These are phyloP conservation scores for Oceanodroma leucorhoa DNA, from an alignment of 2,797 vertebrate species.

Conservation along the genomic window DNA sequence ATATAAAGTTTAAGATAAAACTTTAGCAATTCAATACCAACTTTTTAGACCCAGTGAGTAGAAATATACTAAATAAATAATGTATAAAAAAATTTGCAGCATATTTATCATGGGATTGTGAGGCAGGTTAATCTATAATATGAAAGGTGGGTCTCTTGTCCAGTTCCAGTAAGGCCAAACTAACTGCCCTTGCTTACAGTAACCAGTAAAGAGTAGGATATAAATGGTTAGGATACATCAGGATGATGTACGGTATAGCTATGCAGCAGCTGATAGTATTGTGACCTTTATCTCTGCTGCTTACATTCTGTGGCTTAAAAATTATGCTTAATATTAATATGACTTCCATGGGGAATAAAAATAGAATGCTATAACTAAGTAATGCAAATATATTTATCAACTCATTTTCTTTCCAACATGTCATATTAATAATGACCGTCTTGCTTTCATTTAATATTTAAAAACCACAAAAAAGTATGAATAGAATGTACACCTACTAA, in stretches of 20 bases:
- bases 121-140: slow-evolving; percentile 37
- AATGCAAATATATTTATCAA: slow-evolving; percentile 26
- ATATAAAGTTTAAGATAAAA: neutral
- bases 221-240: neutral
- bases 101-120: neutral
- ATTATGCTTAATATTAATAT: neutral
- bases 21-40: neutral
- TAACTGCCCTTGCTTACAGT: slow-evolving; percentile 28
- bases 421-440: neutral
- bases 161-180: slow-evolving; percentile 49
- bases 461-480: neutral
- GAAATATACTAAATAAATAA: slow-evolving; percentile 13
- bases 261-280: neutral
- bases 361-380: slow-evolving; percentile 1
- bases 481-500: neutral
- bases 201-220: neutral
- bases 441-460: slow-evolving; percentile 29
- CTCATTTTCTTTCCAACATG: neutral
- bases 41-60: neutral
- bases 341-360: neutral
- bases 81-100: neutral
- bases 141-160: slow-evolving; percentile 9
- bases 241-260: neutral
- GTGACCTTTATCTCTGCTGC: neutral
- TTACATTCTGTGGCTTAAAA: neutral